Percentiles rank a stretch among this genome's conserved stretches.
Evolutionary conservation across 2,888 invertebrate species (phyloP).

Genomic region (Meteorus cinctellus): DNA sequence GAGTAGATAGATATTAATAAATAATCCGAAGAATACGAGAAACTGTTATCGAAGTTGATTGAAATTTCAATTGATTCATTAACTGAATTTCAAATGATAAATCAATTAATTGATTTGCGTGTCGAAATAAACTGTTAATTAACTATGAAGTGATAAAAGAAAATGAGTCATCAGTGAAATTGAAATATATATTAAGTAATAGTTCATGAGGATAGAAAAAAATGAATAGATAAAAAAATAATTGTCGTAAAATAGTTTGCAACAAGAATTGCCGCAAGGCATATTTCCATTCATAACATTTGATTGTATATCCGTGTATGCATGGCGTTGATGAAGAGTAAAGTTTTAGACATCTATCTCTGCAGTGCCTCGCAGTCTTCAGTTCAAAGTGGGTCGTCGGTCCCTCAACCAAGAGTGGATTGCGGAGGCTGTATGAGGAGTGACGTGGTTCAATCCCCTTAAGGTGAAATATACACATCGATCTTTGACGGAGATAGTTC

Average conservation of each 20-base stretch:
- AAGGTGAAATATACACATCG: not conserved
- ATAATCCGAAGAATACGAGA: too few species aligned
- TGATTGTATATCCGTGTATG: not conserved
- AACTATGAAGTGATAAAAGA: too few species aligned
- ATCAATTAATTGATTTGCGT: too few species aligned
- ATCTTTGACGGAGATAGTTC: not conserved
- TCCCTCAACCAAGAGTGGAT: constrained; percentile 7
- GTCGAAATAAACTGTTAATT: too few species aligned
- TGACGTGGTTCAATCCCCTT: not conserved
- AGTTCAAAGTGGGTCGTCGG: not conserved
- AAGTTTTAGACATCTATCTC: not conserved
- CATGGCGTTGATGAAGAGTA: not conserved
- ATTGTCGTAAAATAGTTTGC: not conserved
- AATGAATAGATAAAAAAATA: not conserved
- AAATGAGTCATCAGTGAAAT: too few species aligned
- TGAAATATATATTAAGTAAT: too few species aligned
- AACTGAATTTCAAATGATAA: too few species aligned
- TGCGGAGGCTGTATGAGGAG: not conserved
- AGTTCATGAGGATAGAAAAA: too few species aligned
- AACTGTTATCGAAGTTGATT: too few species aligned
- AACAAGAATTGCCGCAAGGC: too few species aligned
- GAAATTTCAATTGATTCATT: too few species aligned
- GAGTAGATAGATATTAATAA: too few species aligned
- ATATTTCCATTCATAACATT: not conserved
- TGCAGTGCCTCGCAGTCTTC: not conserved